Base-by-base conservation (phyloP, 2,888 invertebrate genomes). In the Lasius fuliginosus region DNA sequence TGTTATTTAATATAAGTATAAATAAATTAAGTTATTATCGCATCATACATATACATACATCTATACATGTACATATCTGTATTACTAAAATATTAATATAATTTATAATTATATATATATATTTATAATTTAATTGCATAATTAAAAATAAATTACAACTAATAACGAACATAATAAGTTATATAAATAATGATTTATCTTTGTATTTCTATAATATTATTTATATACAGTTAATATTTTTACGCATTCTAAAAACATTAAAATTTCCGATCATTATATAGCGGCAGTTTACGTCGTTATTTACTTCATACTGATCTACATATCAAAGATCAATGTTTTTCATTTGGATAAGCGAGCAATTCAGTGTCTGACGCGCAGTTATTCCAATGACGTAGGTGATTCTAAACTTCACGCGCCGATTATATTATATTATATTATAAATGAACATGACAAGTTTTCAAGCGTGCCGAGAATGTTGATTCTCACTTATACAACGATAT, bases 241-340 rank as follows among this genome's bases (percentile, higher is more conserved):
- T 1, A 18, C 33, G 18, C 18, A 49, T 49, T 1, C 5, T 49
- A 42, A 60, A 40, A 5, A 3, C n/a, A 27, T 60, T 42, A 9
- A 23, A 60, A 42, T 74, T 49, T 64, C 33, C 6, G 23, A 1
- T 23, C 9, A 49, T 0, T 9, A 30, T 12, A 49, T 15, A 46
- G 9, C 9, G 1, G 1, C 23, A 4, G 23, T 23, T 27, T 27
- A 33, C 23, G 30, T 36, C 4, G 9, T 58, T 77, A 58, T 77
- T 77, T 77, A 23, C 18, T 49, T 56, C 33, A 71, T 23, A 33
- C 6, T 71, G 18, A 71, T 79, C 18, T 62, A 4, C 30, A 62
- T 71, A 71, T 79, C 46, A 49, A 60, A 71, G 79, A 71, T 79
- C 71, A 60, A 69, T 27, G 23, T 71, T 71, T 79, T 79, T 71